Percentiles rank a stretch among this genome's conserved stretches.
Conservation (phyloP, 2,113 vertebrate genomes). For the Poeciliopsis turrubarensis region DNA sequence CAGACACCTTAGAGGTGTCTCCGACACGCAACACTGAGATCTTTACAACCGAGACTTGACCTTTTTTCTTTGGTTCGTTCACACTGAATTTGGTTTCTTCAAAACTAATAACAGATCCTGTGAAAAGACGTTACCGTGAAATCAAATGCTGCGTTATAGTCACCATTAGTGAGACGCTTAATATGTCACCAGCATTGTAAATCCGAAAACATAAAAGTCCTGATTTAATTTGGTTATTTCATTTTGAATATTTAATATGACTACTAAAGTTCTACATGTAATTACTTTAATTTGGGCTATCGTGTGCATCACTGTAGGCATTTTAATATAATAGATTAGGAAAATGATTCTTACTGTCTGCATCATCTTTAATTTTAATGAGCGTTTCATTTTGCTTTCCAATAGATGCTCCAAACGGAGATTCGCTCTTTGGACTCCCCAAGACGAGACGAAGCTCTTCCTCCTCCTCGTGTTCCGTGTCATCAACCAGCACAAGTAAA, state of each 20-base stretch:
- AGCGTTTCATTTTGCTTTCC: conserved; percentile 90
- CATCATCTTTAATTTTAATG: conserved; percentile 88
- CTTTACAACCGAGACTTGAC: conserved; percentile 82
- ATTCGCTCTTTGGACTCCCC: conserved; percentile 87
- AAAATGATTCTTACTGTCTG: conserved; percentile 85
- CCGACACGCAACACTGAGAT: conserved; percentile 89
- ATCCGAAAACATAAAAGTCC: background rate
- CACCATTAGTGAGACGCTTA: background rate
- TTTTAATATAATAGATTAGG: background rate
- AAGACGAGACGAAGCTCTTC: conserved; percentile 93
- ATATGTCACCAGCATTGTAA: background rate
- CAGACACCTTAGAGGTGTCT: conserved; percentile 89
- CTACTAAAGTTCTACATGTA: background rate
- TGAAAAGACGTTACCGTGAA: conserved; percentile 28
- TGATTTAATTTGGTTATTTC: background rate
- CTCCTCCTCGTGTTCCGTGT: conserved; percentile 85
- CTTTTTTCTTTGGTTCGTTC: conserved; percentile 85
- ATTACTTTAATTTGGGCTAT: background rate
- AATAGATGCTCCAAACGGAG: conserved; percentile 88
- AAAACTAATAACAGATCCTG: conserved; percentile 91
- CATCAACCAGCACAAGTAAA: conserved; percentile 83
- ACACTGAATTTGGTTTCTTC: conserved; percentile 85
- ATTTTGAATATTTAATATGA: background rate
- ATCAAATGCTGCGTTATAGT: background rate
- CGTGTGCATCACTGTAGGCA: background rate